Base-by-base conservation (phyloP, 2,888 invertebrate genomes). In the Melinopterus prodromus region DNA sequence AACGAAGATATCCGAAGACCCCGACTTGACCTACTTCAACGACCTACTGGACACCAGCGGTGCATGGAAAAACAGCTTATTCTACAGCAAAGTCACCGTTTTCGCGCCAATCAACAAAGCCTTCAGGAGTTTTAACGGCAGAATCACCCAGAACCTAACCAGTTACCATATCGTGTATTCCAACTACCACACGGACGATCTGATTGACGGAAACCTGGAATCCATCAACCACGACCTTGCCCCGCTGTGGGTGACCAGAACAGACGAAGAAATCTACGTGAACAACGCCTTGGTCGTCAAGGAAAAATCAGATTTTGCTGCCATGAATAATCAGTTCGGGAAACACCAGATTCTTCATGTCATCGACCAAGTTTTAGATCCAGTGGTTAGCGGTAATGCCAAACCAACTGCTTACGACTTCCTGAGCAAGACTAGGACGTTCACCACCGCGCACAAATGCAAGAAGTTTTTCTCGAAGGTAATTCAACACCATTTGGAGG, bases 91-190 rank as follows among this genome's bases (percentile, higher is more conserved):
- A 86, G 92, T 95, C 87, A 97, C 97, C 6, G 90, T 97, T 81
- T 97, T 97, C 86, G 96, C 95, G 80, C 97, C 97, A 9, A 95
- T 95, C 83, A 96, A 97, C 89, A 92, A 93, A 84, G 97, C 97
- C 78, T 96, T 97, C 90, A 93, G 70, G 0, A 79, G 76, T 16
- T 84, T 80, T 75, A 70, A 77, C 1, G 83, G 82, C 0, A 77
- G 71, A 5, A 16, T 82, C 0, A 80, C 81, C 12, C 80, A 79
- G 16, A 79, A 82, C 26, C 38, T 88, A n/a, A 84, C 85, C 0
- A 85, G 86, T 69, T 89, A 89, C 78, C 89, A 89, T 80, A 84
- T 89, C 81, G 84, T 85, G 14, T 84, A 84, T 76, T 91, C 94
- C 83, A 93, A 95, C 0, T 92, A 92, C 83, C 93, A 92, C 16